A percentile compares a stretch with the other conserved stretches of the same genome.
Conservation (phyloP, 2,888 invertebrate genomes). For the Apodemia zela region DNA sequence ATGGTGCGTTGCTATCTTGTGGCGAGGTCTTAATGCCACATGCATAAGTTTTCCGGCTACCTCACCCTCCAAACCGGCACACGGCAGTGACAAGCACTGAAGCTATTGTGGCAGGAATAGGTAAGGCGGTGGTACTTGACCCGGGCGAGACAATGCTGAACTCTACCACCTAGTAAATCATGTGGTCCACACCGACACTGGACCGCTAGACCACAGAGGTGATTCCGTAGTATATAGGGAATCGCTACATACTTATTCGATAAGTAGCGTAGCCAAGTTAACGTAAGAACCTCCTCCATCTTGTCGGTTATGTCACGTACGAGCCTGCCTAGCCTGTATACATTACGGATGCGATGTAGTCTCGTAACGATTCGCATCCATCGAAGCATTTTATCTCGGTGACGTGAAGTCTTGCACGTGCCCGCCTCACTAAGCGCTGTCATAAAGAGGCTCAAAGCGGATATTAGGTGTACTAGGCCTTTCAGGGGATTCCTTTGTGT, state of each 20-base stretch:
- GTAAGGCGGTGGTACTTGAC: too few relatives aligned
- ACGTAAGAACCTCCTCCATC: not conserved
- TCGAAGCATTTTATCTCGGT: slow-evolving; percentile 12
- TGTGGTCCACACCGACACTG: too few relatives aligned
- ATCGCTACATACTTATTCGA: not conserved
- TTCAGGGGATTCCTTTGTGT: not conserved
- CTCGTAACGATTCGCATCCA: not conserved
- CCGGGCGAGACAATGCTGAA: too few relatives aligned
- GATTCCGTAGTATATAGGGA: too few relatives aligned
- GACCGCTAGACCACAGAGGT: too few relatives aligned
- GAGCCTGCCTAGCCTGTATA: not conserved
- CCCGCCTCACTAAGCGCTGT: not conserved
- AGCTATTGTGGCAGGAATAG: too few relatives aligned
- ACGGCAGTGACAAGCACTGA: too few relatives aligned
- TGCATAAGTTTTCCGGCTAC: too few relatives aligned
- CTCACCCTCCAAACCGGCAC: too few relatives aligned
- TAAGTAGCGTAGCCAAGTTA: not conserved
- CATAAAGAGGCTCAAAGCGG: not conserved
- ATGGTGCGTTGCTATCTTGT: too few relatives aligned
- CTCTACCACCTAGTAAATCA: too few relatives aligned
- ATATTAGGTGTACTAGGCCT: not conserved
- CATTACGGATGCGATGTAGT: not conserved
- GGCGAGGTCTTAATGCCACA: too few relatives aligned
- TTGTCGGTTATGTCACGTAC: not conserved
- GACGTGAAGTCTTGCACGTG: slow-evolving; percentile 5